Evolutionary conservation across 23 tunicate genomes (phyloP).

Genomic region (Styela plicata): DNA sequence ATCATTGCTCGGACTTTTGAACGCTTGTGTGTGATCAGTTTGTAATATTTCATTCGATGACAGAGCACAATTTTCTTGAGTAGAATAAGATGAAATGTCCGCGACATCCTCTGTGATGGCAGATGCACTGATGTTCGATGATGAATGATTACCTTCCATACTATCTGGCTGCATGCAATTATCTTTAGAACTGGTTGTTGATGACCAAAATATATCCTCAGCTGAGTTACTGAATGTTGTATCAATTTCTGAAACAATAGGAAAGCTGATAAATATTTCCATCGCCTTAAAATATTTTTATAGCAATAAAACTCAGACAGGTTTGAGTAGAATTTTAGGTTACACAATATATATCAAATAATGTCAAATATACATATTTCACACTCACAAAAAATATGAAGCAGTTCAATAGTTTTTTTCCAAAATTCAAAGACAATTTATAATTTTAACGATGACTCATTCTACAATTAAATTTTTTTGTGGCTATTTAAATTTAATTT

Average conservation of each 20-base stretch:
- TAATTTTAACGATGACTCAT: too few relatives aligned
- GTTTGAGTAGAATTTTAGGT: too few relatives aligned
- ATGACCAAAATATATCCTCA: constrained; percentile 9
- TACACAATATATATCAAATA: too few relatives aligned
- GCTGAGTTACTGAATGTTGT: constrained; percentile 1
- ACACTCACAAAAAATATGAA: too few relatives aligned
- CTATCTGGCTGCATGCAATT: background rate
- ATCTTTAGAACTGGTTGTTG: background rate
- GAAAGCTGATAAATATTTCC: too few relatives aligned
- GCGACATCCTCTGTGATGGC: background rate
- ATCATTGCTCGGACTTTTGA: background rate
- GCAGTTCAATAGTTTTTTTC: too few relatives aligned
- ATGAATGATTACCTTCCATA: background rate
- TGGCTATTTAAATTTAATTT: too few relatives aligned
- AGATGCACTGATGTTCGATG: background rate
- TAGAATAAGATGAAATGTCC: background rate
- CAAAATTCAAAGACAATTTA: too few relatives aligned
- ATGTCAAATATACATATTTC: too few relatives aligned
- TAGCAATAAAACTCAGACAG: too few relatives aligned
- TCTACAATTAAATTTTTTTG: too few relatives aligned
- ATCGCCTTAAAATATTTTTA: too few relatives aligned
- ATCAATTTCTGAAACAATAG: background rate
- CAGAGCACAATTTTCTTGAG: background rate
- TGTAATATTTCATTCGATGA: background rate
- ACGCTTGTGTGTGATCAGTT: background rate